phyloP scores from a whole-genome alignment of 2,113 vertebrate species.

The Syngnathus floridae region DNA sequence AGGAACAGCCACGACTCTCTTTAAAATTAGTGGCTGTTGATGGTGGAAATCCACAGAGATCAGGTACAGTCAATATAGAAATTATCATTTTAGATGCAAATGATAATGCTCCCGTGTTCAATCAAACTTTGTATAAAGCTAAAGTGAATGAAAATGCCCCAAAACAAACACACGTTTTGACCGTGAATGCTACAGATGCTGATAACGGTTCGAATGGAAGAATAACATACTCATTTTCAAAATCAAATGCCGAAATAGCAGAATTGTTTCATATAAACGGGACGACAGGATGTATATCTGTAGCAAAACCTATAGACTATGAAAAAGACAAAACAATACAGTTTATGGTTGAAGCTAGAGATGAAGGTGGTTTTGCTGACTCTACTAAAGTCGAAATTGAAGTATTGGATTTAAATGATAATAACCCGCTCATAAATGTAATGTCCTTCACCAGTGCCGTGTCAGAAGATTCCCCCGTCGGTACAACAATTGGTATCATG shows the following conservation, averaged over 20 bases:
- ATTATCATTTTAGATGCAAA: slow-evolving; percentile 31
- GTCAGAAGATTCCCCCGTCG: slow-evolving; percentile 29
- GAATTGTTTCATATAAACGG: slow-evolving; percentile 40
- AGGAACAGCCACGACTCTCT: slow-evolving; percentile 20
- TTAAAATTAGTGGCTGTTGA: slow-evolving; percentile 53
- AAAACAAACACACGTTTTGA: background rate
- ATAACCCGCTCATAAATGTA: slow-evolving; percentile 31
- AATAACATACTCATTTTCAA: slow-evolving; percentile 54
- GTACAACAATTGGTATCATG: slow-evolving; percentile 44
- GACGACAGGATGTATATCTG: slow-evolving; percentile 15
- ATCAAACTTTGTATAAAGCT: too few relatives aligned
- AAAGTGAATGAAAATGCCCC: too few relatives aligned
- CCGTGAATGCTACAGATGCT: slow-evolving; percentile 49
- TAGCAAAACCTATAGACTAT: slow-evolving; percentile 48
- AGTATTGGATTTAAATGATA: slow-evolving; percentile 56
- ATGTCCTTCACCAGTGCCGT: slow-evolving; percentile 48
- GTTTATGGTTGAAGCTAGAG: slow-evolving; percentile 47
- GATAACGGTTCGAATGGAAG: slow-evolving; percentile 52
- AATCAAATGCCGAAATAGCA: slow-evolving; percentile 6
- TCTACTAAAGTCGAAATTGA: slow-evolving; percentile 52
- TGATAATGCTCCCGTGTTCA: slow-evolving; percentile 31
- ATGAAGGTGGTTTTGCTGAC: slow-evolving; percentile 32
- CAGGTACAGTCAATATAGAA: slow-evolving; percentile 52
- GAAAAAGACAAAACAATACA: slow-evolving; percentile 53
- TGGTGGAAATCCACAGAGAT: slow-evolving; percentile 52